phyloP scores from a whole-genome alignment of 2,113 vertebrate genomes.

The Capricornis sumatraensis region DNA sequence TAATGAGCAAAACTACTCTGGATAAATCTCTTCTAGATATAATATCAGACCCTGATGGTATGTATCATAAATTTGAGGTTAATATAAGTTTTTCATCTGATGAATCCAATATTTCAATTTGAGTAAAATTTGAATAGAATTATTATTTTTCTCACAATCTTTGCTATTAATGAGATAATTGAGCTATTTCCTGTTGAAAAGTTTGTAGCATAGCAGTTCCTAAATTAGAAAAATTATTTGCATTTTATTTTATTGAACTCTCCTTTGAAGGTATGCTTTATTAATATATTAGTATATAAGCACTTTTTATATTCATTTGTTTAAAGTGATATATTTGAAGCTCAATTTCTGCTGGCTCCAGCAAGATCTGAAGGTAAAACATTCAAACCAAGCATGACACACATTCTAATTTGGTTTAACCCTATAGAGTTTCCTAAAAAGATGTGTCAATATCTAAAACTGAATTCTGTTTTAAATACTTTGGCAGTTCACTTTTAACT shows the following conservation, averaged over 20 bases:
- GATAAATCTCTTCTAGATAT: conserved; percentile 98
- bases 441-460: neutral
- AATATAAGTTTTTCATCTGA: neutral
- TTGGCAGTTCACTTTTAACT: neutral
- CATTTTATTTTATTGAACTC: conserved; percentile 37
- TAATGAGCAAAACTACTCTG: conserved; percentile 97
- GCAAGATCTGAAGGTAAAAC: neutral
- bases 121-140: conserved; percentile 26
- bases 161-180: neutral
- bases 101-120: neutral
- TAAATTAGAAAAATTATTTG: conserved; percentile 27
- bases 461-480: conserved; percentile 33
- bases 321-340: neutral
- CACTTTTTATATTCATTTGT: conserved; percentile 21
- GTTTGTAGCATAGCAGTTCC: neutral
- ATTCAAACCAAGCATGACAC: neutral
- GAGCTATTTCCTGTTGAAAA: conserved; percentile 1
- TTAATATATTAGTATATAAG: neutral
- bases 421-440: neutral
- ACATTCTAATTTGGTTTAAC: neutral
- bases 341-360: neutral
- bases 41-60: conserved; percentile 98
- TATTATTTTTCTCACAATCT: neutral
- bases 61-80: conserved; percentile 67
- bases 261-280: neutral